phyloP scores from a whole-genome alignment of 2,113 vertebrate genomes.

The Sigmodon hispidus region DNA sequence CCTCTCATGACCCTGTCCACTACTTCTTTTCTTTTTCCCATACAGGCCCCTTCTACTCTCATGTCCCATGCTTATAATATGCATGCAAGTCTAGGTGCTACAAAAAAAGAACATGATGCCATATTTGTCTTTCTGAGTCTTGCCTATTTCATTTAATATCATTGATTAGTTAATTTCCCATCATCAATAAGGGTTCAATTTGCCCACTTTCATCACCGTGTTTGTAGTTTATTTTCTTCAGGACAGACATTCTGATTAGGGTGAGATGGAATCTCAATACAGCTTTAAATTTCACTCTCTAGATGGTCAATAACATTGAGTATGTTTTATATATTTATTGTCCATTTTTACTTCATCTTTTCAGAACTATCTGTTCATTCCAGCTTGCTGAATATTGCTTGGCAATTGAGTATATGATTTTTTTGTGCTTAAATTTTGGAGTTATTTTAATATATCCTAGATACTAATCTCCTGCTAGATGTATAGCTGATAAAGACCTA shows the following conservation, averaged over 20 bases:
- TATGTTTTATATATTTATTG: background rate
- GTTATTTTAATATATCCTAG: background rate
- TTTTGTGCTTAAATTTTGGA: background rate
- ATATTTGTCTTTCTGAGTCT: background rate
- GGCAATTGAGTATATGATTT: background rate
- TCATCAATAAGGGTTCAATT: background rate
- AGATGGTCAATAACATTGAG: background rate
- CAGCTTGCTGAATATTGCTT: background rate
- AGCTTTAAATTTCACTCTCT: background rate
- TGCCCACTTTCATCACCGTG: background rate
- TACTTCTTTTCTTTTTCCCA: background rate
- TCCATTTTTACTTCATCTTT: background rate
- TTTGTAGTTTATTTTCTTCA: background rate
- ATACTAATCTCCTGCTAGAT: background rate
- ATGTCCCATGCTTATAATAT: background rate
- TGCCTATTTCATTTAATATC: background rate
- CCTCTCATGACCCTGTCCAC: background rate
- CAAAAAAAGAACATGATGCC: background rate
- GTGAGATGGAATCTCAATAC: background rate
- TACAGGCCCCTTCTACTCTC: no score
- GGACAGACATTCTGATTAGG: background rate
- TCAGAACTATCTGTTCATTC: background rate
- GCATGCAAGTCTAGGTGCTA: background rate
- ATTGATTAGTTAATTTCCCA: background rate
- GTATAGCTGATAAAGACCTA: background rate